phyloP scores from a whole-genome alignment of 2,113 vertebrate genomes.

The Calonectris borealis region DNA sequence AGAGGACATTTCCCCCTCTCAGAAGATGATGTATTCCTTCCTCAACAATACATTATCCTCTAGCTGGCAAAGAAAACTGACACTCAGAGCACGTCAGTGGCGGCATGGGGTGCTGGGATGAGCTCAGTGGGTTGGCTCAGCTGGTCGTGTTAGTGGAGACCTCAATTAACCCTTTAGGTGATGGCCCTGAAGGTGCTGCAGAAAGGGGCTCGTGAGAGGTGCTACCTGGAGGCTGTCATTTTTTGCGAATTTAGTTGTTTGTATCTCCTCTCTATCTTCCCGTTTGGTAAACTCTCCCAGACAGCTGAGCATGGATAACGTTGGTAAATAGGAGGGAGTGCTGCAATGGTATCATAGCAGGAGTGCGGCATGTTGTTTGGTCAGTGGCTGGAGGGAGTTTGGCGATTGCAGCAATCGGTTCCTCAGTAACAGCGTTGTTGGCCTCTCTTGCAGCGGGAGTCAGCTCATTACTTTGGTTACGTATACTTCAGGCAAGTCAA shows the following conservation, averaged over 20 bases:
- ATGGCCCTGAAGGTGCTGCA: background rate
- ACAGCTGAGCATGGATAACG: rapidly evolving
- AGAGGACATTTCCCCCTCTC: background rate
- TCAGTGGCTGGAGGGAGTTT: background rate
- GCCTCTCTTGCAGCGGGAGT: constrained; percentile 78
- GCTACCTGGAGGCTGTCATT: background rate
- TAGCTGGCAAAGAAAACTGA: background rate
- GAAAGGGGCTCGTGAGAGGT: background rate
- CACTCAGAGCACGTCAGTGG: background rate
- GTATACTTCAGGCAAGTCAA: constrained; percentile 96
- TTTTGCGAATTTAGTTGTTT: too few species aligned
- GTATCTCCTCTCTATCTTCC: background rate
- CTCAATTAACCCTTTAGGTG: background rate
- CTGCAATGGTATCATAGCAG: background rate
- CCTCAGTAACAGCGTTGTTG: rapidly evolving
- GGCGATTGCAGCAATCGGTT: rapidly evolving
- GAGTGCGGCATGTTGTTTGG: rapidly evolving
- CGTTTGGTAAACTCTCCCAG: background rate
- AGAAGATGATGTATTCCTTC: background rate
- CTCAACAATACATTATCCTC: background rate
- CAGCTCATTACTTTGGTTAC: constrained; percentile 88
- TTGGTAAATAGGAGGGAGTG: background rate
- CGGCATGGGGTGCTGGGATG: background rate
- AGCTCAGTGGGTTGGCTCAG: background rate
- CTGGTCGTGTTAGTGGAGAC: background rate